phyloP scores from a whole-genome alignment of 2,888 invertebrate genomes.

The Plutella xylostella region DNA sequence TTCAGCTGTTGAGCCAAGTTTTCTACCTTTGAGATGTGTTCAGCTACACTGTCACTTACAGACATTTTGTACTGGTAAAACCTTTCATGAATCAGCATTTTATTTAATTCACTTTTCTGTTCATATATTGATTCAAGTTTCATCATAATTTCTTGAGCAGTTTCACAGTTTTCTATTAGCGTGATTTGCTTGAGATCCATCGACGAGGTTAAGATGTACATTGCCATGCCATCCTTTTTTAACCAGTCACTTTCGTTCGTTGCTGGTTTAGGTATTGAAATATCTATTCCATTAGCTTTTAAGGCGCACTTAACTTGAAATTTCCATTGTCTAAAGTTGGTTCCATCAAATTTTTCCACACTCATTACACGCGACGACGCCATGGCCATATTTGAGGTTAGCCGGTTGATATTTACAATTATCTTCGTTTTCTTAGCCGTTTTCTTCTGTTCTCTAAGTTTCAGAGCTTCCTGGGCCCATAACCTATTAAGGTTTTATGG shows the following conservation, averaged over 20 bases:
- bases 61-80: too few species aligned
- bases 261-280: neutral
- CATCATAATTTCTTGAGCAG: constrained; percentile 11
- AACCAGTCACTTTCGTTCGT: neutral
- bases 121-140: constrained; percentile 21
- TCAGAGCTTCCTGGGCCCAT: constrained; percentile 7
- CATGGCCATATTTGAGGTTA: neutral
- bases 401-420: too few species aligned
- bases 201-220: constrained; percentile 2
- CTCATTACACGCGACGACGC: neutral
- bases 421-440: neutral
- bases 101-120: constrained; percentile 17
- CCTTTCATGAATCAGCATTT: constrained; percentile 17
- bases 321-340: constrained; percentile 11
- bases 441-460: constrained; percentile 1
- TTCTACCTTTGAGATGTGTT: too few species aligned
- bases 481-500: constrained; percentile 4
- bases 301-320: constrained; percentile 18
- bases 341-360: constrained; percentile 8
- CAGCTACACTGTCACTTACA: constrained; percentile 14
- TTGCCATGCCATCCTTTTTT: constrained; percentile 3
- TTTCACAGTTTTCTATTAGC: constrained; percentile 14
- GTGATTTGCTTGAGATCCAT: constrained; percentile 20
- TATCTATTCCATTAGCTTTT: constrained; percentile 1
- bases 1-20: too few species aligned